These are phyloP conservation scores for Galbula dea DNA, from an alignment of 2,113 vertebrate species.

Conservation along the genomic window DNA sequence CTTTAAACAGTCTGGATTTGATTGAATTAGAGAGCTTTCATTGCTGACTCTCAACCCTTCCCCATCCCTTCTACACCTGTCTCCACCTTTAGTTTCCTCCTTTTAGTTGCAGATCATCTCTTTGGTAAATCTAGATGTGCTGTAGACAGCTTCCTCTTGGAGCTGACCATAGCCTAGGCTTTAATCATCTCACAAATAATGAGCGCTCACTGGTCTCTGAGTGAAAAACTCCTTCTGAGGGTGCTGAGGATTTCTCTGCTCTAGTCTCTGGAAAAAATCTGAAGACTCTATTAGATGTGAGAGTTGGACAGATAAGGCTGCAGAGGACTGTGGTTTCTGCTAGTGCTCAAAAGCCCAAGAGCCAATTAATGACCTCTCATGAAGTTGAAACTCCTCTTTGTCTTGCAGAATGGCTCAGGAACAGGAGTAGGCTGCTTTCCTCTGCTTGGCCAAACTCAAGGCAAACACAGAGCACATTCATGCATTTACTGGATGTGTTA, in stretches of 20 bases:
- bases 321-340: not conserved
- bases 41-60: not conserved
- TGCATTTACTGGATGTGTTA: not conserved
- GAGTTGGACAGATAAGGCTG: fast-evolving
- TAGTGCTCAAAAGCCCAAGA: not conserved
- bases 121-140: not conserved
- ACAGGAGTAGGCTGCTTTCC: not conserved
- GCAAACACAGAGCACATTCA: not conserved
- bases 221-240: not conserved
- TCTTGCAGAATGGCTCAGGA: not conserved
- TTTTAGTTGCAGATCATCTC: not conserved
- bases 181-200: not conserved
- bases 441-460: not conserved
- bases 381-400: not conserved
- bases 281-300: not conserved
- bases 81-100: not conserved
- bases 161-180: not conserved
- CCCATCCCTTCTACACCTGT: not conserved
- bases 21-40: not conserved
- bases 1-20: slow-evolving; percentile 15
- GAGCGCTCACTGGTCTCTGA: not conserved
- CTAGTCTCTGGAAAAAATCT: not conserved
- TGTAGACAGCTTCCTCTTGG: not conserved
- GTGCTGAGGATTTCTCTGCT: not conserved
- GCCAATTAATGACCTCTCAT: not conserved